Base-by-base conservation (phyloP, 2,888 invertebrate genomes). In the Andrena flavipes region DNA sequence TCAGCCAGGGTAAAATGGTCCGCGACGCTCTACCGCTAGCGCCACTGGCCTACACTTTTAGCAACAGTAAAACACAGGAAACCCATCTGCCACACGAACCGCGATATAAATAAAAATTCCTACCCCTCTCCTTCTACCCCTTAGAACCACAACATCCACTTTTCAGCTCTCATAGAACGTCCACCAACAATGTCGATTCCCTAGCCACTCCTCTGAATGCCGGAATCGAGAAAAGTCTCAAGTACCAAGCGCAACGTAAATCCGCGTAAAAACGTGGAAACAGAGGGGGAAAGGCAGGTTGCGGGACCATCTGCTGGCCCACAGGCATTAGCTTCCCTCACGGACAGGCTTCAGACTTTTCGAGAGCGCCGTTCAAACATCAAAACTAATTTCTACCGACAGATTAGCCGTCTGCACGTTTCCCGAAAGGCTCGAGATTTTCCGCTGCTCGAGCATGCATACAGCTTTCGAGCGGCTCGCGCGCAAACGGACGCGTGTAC, bases 401-500 rank as follows among this genome's bases (percentile, higher is more conserved):
- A 30, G 82, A 83, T 83, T 76, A 83, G 71, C 76, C 73, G 79
- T 30, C 77, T 42, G 72, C 20, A 20, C 64, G 67, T 77, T 73
- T 69, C 73, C 60, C 56, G 42, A 62, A 82, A 64, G 72, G 60
- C 75, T 56, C 35, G 72, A 65, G 82, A 82, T 82, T 82, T 82
- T 72, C 76, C 82, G 68, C 67, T 76, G 5, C 72, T 81, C 82
- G 71, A 72, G 65, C 65, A 16, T 33, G n/a, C 54, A 16, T 71
- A 29, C 26, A 20, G 63, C 7, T 49, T 16, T 30, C 59, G 23
- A 64, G 30, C 63, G 29, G 35, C 71, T 74, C 56, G 48, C 72
- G 33, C 80, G 65, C 75, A 67, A 76, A 75, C 69, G 85, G 20
- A 29, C 63, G 49, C 64, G 63, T 73, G 64, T 73, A 23, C 73